phyloP scores from a whole-genome alignment of 1,140 invertebrate genomes.

The Penaeus chinensis region DNA sequence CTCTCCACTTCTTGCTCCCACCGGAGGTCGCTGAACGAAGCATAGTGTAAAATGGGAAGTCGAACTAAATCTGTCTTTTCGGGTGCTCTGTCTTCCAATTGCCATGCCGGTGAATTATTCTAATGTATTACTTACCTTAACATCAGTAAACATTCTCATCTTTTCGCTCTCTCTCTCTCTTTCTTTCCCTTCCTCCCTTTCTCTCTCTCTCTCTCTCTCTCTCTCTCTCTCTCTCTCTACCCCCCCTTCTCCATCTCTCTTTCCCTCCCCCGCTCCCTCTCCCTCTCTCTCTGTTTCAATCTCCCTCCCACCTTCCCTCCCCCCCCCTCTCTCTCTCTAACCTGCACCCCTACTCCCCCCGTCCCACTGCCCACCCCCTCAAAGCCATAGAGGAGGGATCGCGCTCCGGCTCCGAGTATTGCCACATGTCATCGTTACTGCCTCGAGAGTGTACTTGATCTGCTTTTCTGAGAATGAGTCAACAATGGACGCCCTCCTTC shows the following conservation, averaged over 20 bases:
- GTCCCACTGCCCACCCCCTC: too few relatives aligned
- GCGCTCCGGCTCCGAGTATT: too few relatives aligned
- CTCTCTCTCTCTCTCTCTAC: background rate
- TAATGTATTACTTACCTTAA: constrained; percentile 12
- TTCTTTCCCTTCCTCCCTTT: background rate
- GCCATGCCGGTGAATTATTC: background rate
- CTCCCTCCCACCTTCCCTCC: background rate
- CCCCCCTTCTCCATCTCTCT: constrained; percentile 14
- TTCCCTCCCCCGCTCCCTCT: background rate
- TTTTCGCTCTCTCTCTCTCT: background rate
- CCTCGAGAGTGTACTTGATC: background rate
- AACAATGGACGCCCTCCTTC: constrained; percentile 28
- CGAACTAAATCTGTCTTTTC: too few relatives aligned
- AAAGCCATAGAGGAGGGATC: too few relatives aligned
- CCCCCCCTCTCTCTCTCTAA: background rate
- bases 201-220: constrained; percentile 16
- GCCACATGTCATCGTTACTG: too few relatives aligned
- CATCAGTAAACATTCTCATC: background rate
- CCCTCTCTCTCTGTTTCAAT: constrained; percentile 2
- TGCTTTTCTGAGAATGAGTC: background rate
- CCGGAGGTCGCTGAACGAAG: too few relatives aligned
- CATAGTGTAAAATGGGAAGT: too few relatives aligned
- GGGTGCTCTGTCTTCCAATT: background rate
- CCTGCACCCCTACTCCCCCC: background rate
- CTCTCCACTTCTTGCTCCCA: too few relatives aligned